Evolutionary conservation across 37 sponge, comb jelly and placozoan genomes (phyloP), one percentile per base, ranked within the genome.

Genomic region (Axinella damicornis): DNA sequence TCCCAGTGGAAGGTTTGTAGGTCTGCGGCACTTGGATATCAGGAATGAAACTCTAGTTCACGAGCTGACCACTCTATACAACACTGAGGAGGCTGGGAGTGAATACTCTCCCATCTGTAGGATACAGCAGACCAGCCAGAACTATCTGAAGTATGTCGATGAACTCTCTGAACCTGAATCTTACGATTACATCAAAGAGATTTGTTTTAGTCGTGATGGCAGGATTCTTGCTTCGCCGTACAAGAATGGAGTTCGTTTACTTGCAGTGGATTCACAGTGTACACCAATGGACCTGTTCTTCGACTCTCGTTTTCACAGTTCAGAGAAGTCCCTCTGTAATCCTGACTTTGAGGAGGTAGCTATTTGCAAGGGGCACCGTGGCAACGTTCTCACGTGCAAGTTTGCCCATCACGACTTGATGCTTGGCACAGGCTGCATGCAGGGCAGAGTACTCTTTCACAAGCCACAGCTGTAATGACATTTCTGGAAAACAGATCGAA

Each of bases 121-220:
- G 17, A n/a, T 62, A 31, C 40, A 71, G 0, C 39, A 84, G 33
- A 16, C 0, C 27, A 31, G 78, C 16, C 20, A 13, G 12, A 78
- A 71, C 5, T 83, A 83, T 33, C 36, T 89, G 60, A 72, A 79
- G 54, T 73, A 71, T 57, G 54, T 71, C 63, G 85, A 83, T 34
- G 90, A 89, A 56, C 1, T 5, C 2, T 79, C 74, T n/a, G 52
- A 40, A 2, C 71, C 61, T 33, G 79, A 78, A 16, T 21, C 87
- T 27, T 12, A 53, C 0, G 78, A 91, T 32, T 63, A 54, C 58
- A 86, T 91, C 61, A 91, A 91, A 46, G 91, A 91, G 78, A 69
- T 85, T 5, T 73, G 31, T 24, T 85, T 86, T 28, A 85, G 87
- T 34, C 20, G 34, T 53, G 91, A 91, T 71, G 91, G 91, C 6